phyloP scores from a whole-genome alignment of 2,797 vertebrate species.

The Schizothorax lantsangensis region DNA sequence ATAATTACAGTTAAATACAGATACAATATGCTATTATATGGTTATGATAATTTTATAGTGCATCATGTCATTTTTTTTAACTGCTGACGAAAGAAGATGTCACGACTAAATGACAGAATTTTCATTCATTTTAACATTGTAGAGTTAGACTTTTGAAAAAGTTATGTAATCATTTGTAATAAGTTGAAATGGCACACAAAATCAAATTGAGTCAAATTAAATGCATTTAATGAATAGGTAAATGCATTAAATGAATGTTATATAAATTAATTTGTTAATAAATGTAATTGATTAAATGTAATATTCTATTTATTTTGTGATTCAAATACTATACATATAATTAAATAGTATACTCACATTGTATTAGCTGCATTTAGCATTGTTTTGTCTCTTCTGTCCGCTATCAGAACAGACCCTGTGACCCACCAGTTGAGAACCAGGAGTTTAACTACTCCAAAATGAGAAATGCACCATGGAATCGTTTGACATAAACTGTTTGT shows the following conservation, averaged over 20 bases:
- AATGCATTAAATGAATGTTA: background rate
- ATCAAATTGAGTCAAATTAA: background rate
- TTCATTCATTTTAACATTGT: background rate
- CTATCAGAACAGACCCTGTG: background rate
- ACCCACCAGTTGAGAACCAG: background rate
- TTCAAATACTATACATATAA: background rate
- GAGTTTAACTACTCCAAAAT: conserved; percentile 1
- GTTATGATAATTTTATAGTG: background rate
- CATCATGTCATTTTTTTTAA: too few relatives aligned
- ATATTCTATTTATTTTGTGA: too few relatives aligned
- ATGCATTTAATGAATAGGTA: too few relatives aligned
- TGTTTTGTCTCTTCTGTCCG: background rate
- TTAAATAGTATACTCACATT: background rate
- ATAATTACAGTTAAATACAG: background rate
- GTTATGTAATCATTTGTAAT: background rate
- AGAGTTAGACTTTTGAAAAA: background rate
- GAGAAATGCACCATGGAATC: conserved; percentile 40
- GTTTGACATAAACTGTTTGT: conserved; percentile 2
- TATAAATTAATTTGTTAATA: background rate
- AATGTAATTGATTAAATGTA: background rate
- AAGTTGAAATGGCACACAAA: background rate
- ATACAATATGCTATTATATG: background rate
- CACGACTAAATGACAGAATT: background rate
- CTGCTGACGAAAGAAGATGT: background rate
- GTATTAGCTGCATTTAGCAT: background rate